Base-by-base conservation (phyloP, 2,113 vertebrate species). In the Triplophysa rosa region DNA sequence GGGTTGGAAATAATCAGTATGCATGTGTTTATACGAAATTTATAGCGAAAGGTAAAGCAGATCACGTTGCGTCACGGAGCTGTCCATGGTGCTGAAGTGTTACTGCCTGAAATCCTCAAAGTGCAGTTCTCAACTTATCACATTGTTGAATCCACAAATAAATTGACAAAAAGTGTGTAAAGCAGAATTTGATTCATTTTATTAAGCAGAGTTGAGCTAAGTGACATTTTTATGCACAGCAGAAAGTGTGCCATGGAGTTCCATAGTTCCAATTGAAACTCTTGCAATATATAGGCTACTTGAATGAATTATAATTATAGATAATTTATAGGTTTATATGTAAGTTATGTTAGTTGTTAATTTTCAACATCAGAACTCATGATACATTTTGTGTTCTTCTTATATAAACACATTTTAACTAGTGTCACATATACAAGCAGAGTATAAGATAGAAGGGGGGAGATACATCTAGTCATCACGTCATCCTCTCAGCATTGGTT, bases 71-170 rank as follows among this genome's bases (percentile, higher is more conserved):
- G 9, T 33, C 33, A 16, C 21, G 63, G 81, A 74, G 79, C 83
- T 85, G 40, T 85, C 86, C 82, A 29, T 7, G 83, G 86, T 85
- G 19, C 86, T 87, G 81, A 78, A 63, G 23, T 45, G 6, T 45
- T 42, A 7, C n/a, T 74, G 56, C 42, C 11, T 78, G 65, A 29
- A 78, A 59, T 82, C 62, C n/a, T 10, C 12, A 56, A 21, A 26
- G 40, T 21, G 23, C 14, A 59, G 19, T 42, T 67, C 33, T 42
- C 6, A 33, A 33, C 29, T 33, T 33, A 33, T 33, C 54, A 4
- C 52, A 12, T 21, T 65, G n/a, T 17, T 67, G 1, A 67, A 77
- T 13, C 19, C 21, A 33, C 21, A 42, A 13, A 73, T n/a, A n/a
- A 45, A 40, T 17, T 37, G 12, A 17, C 29, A n/a, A 6, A 70